phyloP scores from a whole-genome alignment of 2,888 invertebrate species.

The Sinohyriopsis cumingii region DNA sequence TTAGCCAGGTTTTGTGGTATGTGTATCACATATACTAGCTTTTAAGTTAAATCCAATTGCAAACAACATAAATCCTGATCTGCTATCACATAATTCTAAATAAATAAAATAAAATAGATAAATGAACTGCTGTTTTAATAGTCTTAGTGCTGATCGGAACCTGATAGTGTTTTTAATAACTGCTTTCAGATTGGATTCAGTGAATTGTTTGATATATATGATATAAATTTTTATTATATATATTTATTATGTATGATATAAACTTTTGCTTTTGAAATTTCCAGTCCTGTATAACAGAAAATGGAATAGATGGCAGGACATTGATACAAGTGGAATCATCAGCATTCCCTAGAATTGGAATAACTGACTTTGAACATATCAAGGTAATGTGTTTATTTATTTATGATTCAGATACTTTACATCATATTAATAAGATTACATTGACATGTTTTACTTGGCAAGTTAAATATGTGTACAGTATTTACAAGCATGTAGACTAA shows the following conservation, averaged over 20 bases:
- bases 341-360: constrained; percentile 64
- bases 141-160: background rate
- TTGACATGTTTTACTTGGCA: too few species aligned
- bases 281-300: constrained; percentile 62
- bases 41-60: too few species aligned
- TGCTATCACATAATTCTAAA: background rate
- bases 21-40: too few species aligned
- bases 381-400: constrained; percentile 49
- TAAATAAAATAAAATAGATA: background rate
- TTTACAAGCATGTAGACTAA: too few species aligned
- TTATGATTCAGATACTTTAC: background rate
- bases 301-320: constrained; percentile 61
- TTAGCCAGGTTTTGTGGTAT: too few species aligned
- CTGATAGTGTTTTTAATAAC: background rate
- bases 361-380: constrained; percentile 67
- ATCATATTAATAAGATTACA: background rate
- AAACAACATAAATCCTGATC: too few species aligned
- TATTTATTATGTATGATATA: too few species aligned
- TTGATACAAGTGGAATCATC: constrained; percentile 60
- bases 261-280: too few species aligned
- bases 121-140: background rate
- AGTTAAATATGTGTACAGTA: too few species aligned
- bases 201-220: too few species aligned
- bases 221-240: too few species aligned
- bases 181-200: too few species aligned